Conservation (phyloP, 2,797 vertebrate genomes). For the Gymnopithys bicolor region DNA sequence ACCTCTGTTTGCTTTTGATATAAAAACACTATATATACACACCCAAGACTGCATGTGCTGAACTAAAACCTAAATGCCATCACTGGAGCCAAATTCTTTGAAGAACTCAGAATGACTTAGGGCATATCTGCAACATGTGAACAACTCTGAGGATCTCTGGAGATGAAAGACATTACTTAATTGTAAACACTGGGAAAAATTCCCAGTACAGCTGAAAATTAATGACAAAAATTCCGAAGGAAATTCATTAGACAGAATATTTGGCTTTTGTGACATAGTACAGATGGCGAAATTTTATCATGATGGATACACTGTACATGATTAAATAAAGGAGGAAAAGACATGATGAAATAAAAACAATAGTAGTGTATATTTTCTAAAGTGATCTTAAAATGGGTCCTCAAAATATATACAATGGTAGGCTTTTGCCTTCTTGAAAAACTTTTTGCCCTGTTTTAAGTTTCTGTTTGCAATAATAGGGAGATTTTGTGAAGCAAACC, state of each 20-base stretch:
- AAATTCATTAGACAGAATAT: not conserved
- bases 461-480: not conserved
- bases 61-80: not conserved
- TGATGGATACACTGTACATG: not conserved
- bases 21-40: not conserved
- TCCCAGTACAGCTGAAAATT: slow-evolving; percentile 17
- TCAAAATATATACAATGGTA: not conserved
- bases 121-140: not conserved
- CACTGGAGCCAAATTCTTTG: not conserved
- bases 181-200: slow-evolving; percentile 4
- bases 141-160: not conserved
- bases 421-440: not conserved
- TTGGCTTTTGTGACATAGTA: not conserved
- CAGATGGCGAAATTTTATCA: slow-evolving; percentile 9
- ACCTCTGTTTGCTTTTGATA: not conserved
- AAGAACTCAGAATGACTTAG: not conserved
- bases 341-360: not conserved
- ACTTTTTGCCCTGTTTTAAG: not conserved
- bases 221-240: slow-evolving; percentile 18
- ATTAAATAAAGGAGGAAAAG: not conserved
- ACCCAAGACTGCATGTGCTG: not conserved
- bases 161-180: slow-evolving; percentile 12
- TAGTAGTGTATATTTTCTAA: not conserved
- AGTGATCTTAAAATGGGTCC: not conserved
- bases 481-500: not conserved